phyloP scores from a whole-genome alignment of 2,113 vertebrate species.

The Chrysochloris asiatica region DNA sequence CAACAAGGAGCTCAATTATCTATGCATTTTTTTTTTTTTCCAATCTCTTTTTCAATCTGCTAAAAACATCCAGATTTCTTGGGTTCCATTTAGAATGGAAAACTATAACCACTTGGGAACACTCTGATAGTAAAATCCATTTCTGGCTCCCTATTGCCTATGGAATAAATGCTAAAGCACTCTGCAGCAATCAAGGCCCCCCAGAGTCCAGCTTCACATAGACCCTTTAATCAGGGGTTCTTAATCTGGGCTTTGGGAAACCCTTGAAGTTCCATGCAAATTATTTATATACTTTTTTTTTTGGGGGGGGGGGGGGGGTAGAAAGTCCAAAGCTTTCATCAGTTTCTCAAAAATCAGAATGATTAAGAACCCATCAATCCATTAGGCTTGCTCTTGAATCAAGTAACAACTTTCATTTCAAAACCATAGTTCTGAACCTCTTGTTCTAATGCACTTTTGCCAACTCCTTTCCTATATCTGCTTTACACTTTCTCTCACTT shows the following conservation, averaged over 20 bases:
- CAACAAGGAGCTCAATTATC: conserved; percentile 61
- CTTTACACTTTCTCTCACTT: not conserved
- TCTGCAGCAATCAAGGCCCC: conserved; percentile 32
- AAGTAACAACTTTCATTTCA: not conserved
- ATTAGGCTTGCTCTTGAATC: not conserved
- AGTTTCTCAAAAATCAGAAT: conserved; percentile 56
- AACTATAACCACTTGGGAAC: conserved; percentile 58
- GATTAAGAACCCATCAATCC: conserved; percentile 36
- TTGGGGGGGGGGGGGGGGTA: not conserved
- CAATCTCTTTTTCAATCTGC: conserved; percentile 71
- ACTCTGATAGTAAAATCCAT: conserved; percentile 44
- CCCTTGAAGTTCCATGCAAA: conserved; percentile 62
- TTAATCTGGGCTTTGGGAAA: conserved; percentile 52
- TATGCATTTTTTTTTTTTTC: not conserved
- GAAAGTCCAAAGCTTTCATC: conserved; percentile 57
- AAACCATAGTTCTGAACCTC: not conserved
- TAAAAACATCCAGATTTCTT: conserved; percentile 72
- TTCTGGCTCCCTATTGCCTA: conserved; percentile 29
- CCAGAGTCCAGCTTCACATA: conserved; percentile 15
- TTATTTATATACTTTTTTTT: conserved; percentile 22
- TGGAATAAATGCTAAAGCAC: not conserved
- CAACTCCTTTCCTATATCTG: not conserved
- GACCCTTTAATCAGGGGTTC: conserved; percentile 59
- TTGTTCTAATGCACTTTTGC: not conserved
- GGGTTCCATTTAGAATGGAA: conserved; percentile 65